Conservation (phyloP, 1,140 invertebrate genomes). For the Drosophila persimilis region DNA sequence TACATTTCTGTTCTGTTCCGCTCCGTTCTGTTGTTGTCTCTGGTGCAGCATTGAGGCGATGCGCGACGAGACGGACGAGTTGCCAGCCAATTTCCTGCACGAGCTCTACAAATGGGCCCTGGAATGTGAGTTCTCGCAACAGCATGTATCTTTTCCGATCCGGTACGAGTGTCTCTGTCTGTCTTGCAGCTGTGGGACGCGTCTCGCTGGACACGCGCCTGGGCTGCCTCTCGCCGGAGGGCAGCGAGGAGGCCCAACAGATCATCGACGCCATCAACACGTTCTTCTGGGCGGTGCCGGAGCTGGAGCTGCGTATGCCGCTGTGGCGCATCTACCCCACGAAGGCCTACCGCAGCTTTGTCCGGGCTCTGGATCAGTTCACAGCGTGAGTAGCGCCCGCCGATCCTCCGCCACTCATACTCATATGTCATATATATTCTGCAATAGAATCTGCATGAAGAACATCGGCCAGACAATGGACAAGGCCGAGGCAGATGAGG, state of each 20-base stretch:
- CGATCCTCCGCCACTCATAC: neutral
- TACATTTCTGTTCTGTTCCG: constrained; percentile 14
- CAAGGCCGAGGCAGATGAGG: constrained; percentile 80
- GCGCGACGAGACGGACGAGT: constrained; percentile 86
- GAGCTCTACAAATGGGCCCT: constrained; percentile 95
- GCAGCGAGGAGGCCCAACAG: constrained; percentile 86
- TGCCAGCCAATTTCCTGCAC: constrained; percentile 90
- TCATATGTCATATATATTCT: constrained; percentile 8
- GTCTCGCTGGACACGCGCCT: constrained; percentile 91
- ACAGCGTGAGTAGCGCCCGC: constrained; percentile 85
- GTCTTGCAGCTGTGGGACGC: constrained; percentile 88
- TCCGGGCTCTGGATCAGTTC: constrained; percentile 88
- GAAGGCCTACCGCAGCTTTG: constrained; percentile 89
- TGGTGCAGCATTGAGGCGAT: constrained; percentile 87
- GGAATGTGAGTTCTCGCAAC: constrained; percentile 88
- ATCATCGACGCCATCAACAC: constrained; percentile 91
- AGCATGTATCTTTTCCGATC: constrained; percentile 2
- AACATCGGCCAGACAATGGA: constrained; percentile 85
- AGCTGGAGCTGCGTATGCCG: constrained; percentile 90
- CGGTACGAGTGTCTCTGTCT: neutral
- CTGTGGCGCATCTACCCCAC: constrained; percentile 92
- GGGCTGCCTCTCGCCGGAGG: constrained; percentile 88
- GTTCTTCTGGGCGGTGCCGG: constrained; percentile 91
- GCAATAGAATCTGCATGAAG: constrained; percentile 86
- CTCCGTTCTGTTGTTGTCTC: constrained; percentile 2